Evolutionary conservation across 2,113 vertebrate genomes (phyloP).

Genomic region (Fulmarus glacialis): DNA sequence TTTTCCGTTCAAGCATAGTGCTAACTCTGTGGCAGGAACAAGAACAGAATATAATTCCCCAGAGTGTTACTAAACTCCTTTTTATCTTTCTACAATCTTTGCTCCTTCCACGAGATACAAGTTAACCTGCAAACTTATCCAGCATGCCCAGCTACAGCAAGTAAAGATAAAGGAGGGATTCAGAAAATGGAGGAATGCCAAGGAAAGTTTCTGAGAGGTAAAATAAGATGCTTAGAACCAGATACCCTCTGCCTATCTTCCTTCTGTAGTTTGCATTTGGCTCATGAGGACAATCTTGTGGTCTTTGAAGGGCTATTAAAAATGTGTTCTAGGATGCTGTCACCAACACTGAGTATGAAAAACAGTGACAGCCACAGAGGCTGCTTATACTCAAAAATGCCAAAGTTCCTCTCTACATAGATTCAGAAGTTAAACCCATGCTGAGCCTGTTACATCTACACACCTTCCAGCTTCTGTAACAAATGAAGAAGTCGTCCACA

Average conservation of each 20-base stretch:
- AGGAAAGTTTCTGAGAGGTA: neutral
- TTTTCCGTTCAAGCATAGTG: accelerated
- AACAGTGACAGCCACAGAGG: neutral
- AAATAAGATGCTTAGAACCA: neutral
- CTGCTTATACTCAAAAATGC: neutral
- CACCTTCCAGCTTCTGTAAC: neutral
- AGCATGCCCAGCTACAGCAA: neutral
- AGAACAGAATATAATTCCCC: neutral
- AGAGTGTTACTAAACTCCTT: neutral
- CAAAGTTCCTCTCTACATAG: neutral
- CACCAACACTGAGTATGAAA: accelerated
- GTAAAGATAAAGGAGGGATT: neutral
- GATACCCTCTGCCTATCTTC: neutral
- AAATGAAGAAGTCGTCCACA: neutral
- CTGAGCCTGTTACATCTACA: neutral
- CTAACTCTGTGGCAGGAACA: neutral
- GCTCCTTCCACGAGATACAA: neutral
- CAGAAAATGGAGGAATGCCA: neutral
- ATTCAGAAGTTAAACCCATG: neutral
- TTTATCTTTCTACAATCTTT: neutral
- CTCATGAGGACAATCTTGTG: neutral
- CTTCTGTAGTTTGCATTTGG: neutral
- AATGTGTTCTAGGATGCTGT: neutral
- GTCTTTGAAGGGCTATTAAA: neutral
- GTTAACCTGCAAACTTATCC: neutral